These are phyloP conservation scores for Zonotrichia leucophrys DNA, from an alignment of 2,113 vertebrate species.

Conservation along the genomic window DNA sequence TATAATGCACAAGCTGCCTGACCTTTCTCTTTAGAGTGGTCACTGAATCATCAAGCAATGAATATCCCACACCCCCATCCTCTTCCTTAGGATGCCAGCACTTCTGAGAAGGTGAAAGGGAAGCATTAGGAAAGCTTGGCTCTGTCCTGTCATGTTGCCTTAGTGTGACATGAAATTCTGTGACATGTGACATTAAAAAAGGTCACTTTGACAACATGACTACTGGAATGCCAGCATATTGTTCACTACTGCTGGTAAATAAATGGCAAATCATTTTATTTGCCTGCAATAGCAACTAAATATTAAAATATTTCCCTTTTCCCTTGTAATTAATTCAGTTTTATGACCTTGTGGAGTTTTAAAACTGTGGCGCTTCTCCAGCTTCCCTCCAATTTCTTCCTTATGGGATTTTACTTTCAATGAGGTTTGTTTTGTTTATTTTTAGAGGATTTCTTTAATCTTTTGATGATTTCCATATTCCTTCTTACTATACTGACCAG, in stretches of 20 bases:
- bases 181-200: constrained; percentile 82
- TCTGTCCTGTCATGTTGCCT: constrained; percentile 71
- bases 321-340: not conserved
- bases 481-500: not conserved
- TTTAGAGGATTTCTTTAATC: not conserved
- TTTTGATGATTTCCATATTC: not conserved
- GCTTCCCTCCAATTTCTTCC: not conserved
- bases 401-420: not conserved
- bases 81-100: constrained; percentile 44
- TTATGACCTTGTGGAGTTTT: not conserved
- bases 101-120: constrained; percentile 29
- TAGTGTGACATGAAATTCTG: constrained; percentile 72
- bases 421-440: not conserved
- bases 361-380: not conserved
- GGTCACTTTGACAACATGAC: constrained; percentile 74
- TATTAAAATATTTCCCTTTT: not conserved
- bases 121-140: constrained; percentile 46
- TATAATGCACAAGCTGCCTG: not conserved
- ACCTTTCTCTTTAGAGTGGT: constrained; percentile 1
- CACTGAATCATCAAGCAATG: not conserved
- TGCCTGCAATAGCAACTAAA: not conserved
- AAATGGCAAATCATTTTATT: constrained; percentile 25
- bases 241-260: constrained; percentile 19
- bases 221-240: constrained; percentile 14
- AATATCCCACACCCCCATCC: not conserved